phyloP scores from a whole-genome alignment of 2,113 vertebrate genomes.

The Microcebus griseorufus region DNA sequence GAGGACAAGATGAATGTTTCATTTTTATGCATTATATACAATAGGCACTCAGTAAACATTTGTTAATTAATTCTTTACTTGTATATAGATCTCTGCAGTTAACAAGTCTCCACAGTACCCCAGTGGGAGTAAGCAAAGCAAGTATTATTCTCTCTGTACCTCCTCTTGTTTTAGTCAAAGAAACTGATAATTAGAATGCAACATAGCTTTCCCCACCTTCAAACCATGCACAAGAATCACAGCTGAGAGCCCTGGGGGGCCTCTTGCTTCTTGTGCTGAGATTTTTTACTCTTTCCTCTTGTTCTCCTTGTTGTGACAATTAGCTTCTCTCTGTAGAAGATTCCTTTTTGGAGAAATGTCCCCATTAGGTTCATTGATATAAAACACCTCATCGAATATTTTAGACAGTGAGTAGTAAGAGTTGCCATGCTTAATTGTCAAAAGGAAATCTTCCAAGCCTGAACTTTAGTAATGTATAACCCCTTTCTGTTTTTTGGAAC shows the following conservation, averaged over 20 bases:
- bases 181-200: background rate
- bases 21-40: background rate
- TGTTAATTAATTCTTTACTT: background rate
- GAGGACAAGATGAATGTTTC: background rate
- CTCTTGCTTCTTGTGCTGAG: background rate
- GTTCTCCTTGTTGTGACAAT: background rate
- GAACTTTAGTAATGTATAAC: constrained; percentile 19
- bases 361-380: background rate
- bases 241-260: background rate
- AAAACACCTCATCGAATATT: background rate
- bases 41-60: constrained; percentile 15
- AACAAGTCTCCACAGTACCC: background rate
- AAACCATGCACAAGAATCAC: background rate
- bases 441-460: constrained; percentile 32
- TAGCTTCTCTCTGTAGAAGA: background rate
- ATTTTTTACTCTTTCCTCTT: background rate
- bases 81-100: background rate
- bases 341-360: background rate
- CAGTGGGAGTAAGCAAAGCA: constrained; percentile 4
- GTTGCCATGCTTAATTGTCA: constrained; percentile 7
- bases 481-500: constrained; percentile 32
- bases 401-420: constrained; percentile 39
- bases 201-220: background rate
- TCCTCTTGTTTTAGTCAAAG: constrained; percentile 37
- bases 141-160: background rate